Base-by-base conservation (phyloP, 1,140 invertebrate species). In the Drosophila pseudoananassae region DNA sequence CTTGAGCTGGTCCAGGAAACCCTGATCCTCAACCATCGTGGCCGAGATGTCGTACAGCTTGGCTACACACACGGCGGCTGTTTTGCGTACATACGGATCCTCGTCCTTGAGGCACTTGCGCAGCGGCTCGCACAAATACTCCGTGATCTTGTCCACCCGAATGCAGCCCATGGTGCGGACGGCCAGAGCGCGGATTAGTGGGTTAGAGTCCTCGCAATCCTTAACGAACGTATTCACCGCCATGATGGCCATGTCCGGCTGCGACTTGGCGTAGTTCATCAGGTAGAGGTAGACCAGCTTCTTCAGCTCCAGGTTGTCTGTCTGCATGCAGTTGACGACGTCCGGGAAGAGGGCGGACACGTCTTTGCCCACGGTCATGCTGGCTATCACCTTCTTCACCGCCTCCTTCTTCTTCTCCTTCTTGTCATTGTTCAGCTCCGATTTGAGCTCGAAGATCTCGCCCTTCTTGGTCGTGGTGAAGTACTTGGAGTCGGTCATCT, bases 191-290 rank as follows among this genome's bases (percentile, higher is more conserved):
- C 99, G 94, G 91, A 99, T 99, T 87, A 99, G 93, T 9, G 99
- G 99, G 94, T 99, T 99, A 10, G 98, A 97, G 93, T 99, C 99
- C 94, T 99, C 99, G 93, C 99, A 99, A 93, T 99, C 99, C 97
- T 99, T 99, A 49, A 99, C 99, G 94, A 99, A 99, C 20, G 99
- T 99, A 93, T 99, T 99, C 29, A 99, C 99, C 36, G 99, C 99
- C 98, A 99, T 99, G 60, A 99, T 99, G 53, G 99, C 99, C 97
- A 99, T 98, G 92, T 99, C 99, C 8, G 99, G 99, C 92, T 99
- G 99, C 78, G 98, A 99, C 92, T 99, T 99, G 52, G 99, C 99
- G 93, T 99, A 99, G 92, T 99, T 99, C 99, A 99, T 99, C 57
- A 99, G 93, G 92, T 99, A 99, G 15, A 99, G 93, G 92, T 99